These are phyloP conservation scores for Alexandromys fortis DNA, from an alignment of 2,113 vertebrate genomes.

Conservation along the genomic window DNA sequence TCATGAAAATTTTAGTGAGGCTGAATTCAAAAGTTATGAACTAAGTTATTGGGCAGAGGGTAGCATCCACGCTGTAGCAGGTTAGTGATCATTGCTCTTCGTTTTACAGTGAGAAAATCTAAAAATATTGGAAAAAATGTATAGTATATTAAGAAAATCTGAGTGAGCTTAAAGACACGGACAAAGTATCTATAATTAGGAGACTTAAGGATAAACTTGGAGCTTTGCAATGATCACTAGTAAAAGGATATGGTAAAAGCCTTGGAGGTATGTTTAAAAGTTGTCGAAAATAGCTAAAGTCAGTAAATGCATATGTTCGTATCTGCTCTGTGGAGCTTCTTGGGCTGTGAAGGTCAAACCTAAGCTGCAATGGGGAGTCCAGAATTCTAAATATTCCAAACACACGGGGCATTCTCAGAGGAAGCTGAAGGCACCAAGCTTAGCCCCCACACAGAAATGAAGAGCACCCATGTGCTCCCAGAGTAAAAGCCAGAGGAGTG, in stretches of 20 bases:
- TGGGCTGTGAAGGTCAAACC: background rate
- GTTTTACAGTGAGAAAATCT: background rate
- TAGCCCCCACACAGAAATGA: no score
- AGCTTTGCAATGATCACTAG: background rate
- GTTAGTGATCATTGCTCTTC: background rate
- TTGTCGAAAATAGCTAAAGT: background rate
- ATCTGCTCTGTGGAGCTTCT: background rate
- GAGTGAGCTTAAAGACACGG: background rate
- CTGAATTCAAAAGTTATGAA: background rate
- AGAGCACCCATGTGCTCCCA: no score
- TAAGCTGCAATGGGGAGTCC: background rate
- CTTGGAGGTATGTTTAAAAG: no score
- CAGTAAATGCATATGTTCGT: background rate
- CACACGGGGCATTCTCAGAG: no score
- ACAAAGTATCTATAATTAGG: background rate
- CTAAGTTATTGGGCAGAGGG: background rate
- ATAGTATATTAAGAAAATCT: background rate
- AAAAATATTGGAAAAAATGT: no score
- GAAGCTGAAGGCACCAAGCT: background rate
- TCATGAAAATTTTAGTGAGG: background rate
- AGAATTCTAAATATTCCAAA: background rate
- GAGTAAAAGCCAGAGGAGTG: no score
- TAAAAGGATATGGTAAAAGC: background rate
- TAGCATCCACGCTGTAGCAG: background rate
- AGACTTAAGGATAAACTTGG: background rate